These are phyloP conservation scores for Halcyon malimbica DNA, from an alignment of 2,113 vertebrate species.

Conservation along the genomic window DNA sequence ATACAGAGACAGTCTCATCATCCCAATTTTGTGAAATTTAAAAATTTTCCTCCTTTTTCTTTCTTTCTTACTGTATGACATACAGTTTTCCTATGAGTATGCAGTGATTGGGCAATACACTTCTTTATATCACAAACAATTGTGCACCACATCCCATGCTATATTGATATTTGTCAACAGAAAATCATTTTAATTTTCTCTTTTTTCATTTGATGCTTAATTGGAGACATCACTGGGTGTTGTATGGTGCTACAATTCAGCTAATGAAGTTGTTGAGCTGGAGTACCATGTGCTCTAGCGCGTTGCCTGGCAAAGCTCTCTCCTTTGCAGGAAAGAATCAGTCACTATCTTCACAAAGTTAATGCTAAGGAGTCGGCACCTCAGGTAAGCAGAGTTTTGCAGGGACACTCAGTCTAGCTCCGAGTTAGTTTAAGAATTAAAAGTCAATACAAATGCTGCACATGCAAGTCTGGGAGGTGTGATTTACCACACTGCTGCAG, in stretches of 20 bases:
- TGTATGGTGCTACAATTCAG: not conserved
- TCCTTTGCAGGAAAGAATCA: not conserved
- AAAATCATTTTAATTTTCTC: not conserved
- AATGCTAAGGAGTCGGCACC: not conserved
- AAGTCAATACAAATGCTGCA: fast-evolving
- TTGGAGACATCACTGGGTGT: not conserved
- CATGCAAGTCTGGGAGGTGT: not conserved
- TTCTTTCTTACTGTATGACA: not conserved
- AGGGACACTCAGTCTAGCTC: not conserved
- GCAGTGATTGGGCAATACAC: not conserved
- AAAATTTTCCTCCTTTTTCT: not conserved
- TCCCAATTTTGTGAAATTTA: not conserved
- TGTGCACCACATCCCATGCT: not conserved
- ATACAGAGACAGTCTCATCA: not conserved
- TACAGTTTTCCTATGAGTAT: not conserved
- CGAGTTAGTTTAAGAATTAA: not conserved
- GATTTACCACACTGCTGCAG: not conserved
- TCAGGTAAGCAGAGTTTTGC: not conserved
- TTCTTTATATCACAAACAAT: not conserved
- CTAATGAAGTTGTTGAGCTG: not conserved
- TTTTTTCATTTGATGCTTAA: not conserved
- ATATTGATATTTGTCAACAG: not conserved
- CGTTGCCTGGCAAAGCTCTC: not conserved
- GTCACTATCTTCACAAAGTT: no score
- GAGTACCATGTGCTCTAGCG: not conserved